Percentiles rank a stretch among this genome's conserved stretches.
These are phyloP conservation scores for Empidonax alnorum DNA, from an alignment of 2,113 vertebrate species.

Conservation along the genomic window DNA sequence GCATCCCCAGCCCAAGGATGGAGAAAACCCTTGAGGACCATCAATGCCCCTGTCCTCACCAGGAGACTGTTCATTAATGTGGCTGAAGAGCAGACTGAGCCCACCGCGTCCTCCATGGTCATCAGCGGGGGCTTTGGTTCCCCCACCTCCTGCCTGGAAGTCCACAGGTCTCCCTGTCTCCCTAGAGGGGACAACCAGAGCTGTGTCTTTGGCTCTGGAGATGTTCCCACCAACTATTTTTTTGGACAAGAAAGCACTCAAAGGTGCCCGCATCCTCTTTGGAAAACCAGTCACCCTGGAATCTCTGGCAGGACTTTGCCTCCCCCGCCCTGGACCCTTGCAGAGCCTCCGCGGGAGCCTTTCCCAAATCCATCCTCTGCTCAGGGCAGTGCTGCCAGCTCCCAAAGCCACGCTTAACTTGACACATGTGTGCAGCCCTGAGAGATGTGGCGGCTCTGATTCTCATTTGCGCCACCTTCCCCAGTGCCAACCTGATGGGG, in stretches of 20 bases:
- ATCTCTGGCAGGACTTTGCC: background rate
- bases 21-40: background rate
- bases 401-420: background rate
- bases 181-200: background rate
- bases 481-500: background rate
- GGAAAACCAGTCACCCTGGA: rapidly evolving
- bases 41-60: rapidly evolving
- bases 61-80: rapidly evolving
- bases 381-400: background rate
- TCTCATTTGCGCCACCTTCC: background rate
- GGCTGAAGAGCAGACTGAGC: background rate
- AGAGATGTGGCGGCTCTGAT: background rate
- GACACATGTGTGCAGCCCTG: background rate
- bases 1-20: background rate
- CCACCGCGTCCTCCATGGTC: rapidly evolving
- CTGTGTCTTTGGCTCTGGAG: background rate
- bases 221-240: background rate
- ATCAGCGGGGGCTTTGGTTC: rapidly evolving
- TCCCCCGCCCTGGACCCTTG: background rate
- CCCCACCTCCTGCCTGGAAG: background rate
- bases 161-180: background rate
- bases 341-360: background rate
- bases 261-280: background rate
- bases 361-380: background rate
- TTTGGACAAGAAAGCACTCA: background rate